Base-by-base conservation (phyloP, 2,113 vertebrate genomes). In the Phasianus colchicus region DNA sequence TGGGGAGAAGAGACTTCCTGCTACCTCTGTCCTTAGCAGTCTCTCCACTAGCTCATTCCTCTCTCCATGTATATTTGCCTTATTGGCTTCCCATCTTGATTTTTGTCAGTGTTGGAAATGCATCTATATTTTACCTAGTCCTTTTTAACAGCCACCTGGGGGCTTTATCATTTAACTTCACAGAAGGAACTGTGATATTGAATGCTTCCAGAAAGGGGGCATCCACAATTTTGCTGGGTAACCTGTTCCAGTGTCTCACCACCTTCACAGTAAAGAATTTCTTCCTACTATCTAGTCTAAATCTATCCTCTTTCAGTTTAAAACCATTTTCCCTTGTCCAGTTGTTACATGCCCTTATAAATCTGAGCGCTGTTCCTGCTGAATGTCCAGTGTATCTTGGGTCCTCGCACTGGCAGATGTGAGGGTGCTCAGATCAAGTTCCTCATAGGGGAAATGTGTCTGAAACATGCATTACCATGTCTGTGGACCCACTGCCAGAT, bases 331-430 rank as follows among this genome's bases (percentile, higher is more conserved):
- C 14, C 13, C 25, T 52, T 52, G 25, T 52, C 14, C 14, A 8
- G 14, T 54, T 29, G 52, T 29, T 54, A 54, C 52, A 54, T 54
- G 50, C 25, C 13, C 50, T 14, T 52, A 54, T 48, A 42, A 22
- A 2, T 25, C 30, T 48, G 69, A 42, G 47, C n/a, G 55, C 40
- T 15, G 6, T 13, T 29, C 29, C 36, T 34, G 22, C n/a, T 47
- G 16, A 54, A 10, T 27, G 40, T 16, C n/a, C 47, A 55, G 1
- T 1, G 20, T 0, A 1, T 54, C 40, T 40, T 30, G 6, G 18
- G n/a, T 50, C 25, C 13, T 58, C 25, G 22, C 30, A 9, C 17
- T 0, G 1, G 20, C 6, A 50, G 45, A 40, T 1, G 0, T 12
- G 47, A 48, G 55, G 30, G 25, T 43, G 21, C 36, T 57, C 8